Evolutionary conservation across 2,888 invertebrate species (phyloP), one percentile per base, ranked within the genome.

Genomic region (Aphrophora alni): DNA sequence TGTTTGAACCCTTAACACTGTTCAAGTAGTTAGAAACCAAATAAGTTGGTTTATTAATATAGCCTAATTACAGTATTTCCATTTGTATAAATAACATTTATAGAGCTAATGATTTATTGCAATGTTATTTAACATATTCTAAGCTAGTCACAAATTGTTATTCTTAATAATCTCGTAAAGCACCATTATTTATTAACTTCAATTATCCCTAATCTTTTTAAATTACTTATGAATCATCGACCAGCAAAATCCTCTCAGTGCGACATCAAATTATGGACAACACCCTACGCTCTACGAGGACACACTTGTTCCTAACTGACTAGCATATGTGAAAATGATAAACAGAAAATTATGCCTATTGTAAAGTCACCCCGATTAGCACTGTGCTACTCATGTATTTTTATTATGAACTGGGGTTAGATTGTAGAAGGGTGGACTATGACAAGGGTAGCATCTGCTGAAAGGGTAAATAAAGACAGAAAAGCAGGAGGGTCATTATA

Each of bases 251-350:
- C n/a, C 59, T 10, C 44, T 44, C 44, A 10, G 44, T 14, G 59
- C 44, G 44, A 59, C 59, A 21, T 3, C 21, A 59, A 59, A n/a
- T 59, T n/a, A 21, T 10, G 8, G 21, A 59, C 21, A 4, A 3
- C 59, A 3, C 59, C 59, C 59, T n/a, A n/a, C n/a, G n/a, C n/a
- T n/a, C 21, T 10, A 8, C 44, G 10, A 44, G 44, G 44, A 44
- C 21, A 21, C 59, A 59, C 59, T 59, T 59, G 59, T 21, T 7
- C 59, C n/a, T 59, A 59, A 59, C 4, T 59, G 21, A 59, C 59
- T 59, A 59, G 21, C 59, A 59, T 59, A 59, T 59, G 59, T 59
- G 59, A 59, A 59, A 59, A 59, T 59, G 59, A 59, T 59, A 59
- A 59, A 59, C 59, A 59, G 59, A 21, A 59, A 59, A 59, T 59